A percentile compares a stretch with the other conserved stretches of the same genome.
These are phyloP conservation scores for Melanotaenia parkinsoni DNA, from an alignment of 2,797 vertebrate species.

Conservation along the genomic window DNA sequence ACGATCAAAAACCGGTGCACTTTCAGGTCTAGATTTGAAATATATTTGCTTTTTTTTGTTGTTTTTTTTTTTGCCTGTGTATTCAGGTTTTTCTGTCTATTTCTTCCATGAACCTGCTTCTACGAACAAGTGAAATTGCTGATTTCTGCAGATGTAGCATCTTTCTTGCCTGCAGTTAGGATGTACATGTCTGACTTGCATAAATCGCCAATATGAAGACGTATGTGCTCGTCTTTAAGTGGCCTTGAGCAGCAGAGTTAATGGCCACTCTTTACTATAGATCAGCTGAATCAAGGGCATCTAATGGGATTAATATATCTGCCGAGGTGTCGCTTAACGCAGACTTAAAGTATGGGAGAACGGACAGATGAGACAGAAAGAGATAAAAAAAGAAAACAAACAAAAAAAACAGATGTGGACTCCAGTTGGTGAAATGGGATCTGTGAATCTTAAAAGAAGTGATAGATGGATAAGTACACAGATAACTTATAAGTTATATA, in stretches of 20 bases:
- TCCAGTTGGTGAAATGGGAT: conserved; percentile 27
- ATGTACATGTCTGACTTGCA: not conserved
- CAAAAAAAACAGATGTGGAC: conserved; percentile 48
- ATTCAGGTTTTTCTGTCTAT: too few relatives aligned
- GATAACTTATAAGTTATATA: not conserved
- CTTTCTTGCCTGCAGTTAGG: not conserved
- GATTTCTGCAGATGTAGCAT: not conserved
- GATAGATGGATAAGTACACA: not conserved
- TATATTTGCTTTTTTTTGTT: not conserved
- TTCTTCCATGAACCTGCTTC: too few relatives aligned
- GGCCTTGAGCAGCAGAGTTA: conserved; percentile 67
- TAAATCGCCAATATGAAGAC: conserved; percentile 41
- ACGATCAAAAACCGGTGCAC: too few relatives aligned
- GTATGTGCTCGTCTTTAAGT: conserved; percentile 59
- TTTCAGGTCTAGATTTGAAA: not conserved
- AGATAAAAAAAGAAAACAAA: not conserved
- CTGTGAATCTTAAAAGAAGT: conserved; percentile 4
- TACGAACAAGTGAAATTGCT: not conserved
- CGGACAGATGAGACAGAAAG: conserved; percentile 20
- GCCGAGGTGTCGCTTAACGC: conserved; percentile 54
- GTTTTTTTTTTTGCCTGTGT: not conserved
- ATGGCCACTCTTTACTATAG: conserved; percentile 59
- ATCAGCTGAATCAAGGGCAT: conserved; percentile 70
- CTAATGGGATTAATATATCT: conserved; percentile 76
- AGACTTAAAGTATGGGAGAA: conserved; percentile 39